Evolutionary conservation across 2,113 vertebrate genomes (phyloP), one percentile per base, ranked within the genome.

Genomic region (Nannobrachium achirus): DNA sequence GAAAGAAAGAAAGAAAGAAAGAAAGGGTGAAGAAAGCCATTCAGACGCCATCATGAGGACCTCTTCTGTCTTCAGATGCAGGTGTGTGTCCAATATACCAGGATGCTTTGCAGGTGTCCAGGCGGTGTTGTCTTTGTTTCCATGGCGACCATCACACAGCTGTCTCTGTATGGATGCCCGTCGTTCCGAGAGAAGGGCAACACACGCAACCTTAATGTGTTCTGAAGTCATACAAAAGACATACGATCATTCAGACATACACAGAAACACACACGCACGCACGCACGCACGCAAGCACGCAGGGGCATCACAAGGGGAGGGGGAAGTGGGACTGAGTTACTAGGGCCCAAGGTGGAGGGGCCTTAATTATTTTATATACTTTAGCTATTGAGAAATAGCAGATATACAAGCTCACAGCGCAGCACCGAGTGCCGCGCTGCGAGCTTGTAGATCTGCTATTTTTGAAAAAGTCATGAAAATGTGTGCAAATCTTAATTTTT

Each of bases 11-110:
- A 65, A 78, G 44, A 56, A 48, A 51, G 42, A 60, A 40, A 55
- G 56, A 73, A 39, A 64, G 75, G 16, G 16, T 1, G 18, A 66
- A 42, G n/a, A 11, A 56, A 16, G 69, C 63, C 39, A 84, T 89
- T 88, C 82, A 87, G 53, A 11, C n/a, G 3, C 11, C 61, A 45
- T 63, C 71, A 81, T 80, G 64, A 89, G 83, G 64, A 63, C 78
- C 18, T 67, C 56, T 63, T 88, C 81, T 89, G 83, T 89, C 70
- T 14, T 57, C 50, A 68, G 65, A 71, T 79, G 83, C 86, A 88
- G 76, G 84, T 89, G 85, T 60, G 58, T 83, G 67, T 67, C 76
- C 69, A 42, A 53, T 67, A 71, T 80, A 19, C 49, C 56, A 66
- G 39, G 33, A 13, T 56, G 8, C 63, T 55, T 44, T 66, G 73